Evolutionary conservation across 2,888 invertebrate species (phyloP).

Genomic region (Periphyllus acericola): DNA sequence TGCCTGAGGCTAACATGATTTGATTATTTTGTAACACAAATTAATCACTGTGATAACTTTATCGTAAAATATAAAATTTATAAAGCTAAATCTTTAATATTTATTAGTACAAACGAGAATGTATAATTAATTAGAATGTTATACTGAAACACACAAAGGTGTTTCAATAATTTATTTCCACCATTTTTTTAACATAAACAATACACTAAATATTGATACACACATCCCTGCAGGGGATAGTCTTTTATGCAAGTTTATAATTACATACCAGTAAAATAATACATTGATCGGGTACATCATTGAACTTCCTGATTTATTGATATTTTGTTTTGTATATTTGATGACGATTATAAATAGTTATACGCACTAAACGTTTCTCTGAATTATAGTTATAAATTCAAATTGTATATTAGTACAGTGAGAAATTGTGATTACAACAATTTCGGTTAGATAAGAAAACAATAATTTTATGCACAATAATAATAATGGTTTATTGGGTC

Average conservation of each 20-base stretch:
- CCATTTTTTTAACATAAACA: constrained; percentile 38
- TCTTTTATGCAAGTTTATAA: constrained; percentile 3
- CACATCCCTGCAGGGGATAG: constrained; percentile 54
- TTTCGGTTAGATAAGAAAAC: constrained; percentile 59
- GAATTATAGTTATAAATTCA: constrained; percentile 26
- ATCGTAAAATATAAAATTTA: background rate
- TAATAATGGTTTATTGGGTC: constrained; percentile 26
- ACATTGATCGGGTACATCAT: background rate
- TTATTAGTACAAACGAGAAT: too few species aligned
- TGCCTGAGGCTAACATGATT: too few species aligned
- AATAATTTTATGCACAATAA: constrained; percentile 8
- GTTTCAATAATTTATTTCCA: constrained; percentile 10
- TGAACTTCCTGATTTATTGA: background rate
- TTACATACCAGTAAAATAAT: constrained; percentile 27
- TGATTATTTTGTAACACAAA: background rate
- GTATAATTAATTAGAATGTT: background rate
- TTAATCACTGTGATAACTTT: background rate
- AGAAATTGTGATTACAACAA: constrained; percentile 52
- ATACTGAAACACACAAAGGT: background rate
- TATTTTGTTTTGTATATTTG: background rate
- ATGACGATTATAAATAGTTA: background rate
- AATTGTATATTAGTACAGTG: background rate
- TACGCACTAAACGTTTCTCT: background rate
- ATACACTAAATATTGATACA: background rate
- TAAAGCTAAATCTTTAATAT: background rate